Evolutionary conservation across 2,888 invertebrate species (phyloP).

Genomic region (Caenorhabditis sulstoni): DNA sequence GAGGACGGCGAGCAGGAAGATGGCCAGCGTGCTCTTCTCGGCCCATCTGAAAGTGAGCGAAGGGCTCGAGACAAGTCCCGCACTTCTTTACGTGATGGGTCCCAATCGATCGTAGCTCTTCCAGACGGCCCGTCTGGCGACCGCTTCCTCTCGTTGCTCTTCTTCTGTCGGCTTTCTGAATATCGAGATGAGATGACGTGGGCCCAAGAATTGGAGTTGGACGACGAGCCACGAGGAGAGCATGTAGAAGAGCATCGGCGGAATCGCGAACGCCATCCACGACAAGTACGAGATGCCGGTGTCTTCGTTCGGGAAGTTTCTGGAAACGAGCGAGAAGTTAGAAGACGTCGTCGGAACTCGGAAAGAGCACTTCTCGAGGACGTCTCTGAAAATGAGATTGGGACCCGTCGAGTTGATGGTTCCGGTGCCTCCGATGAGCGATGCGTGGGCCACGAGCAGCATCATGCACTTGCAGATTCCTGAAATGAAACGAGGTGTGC

Average conservation of each 20-base stretch:
- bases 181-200: slow-evolving; percentile 58
- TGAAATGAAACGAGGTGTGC: no score
- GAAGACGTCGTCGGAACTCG: background rate
- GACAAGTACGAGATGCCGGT: slow-evolving; percentile 70
- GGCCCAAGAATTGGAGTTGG: slow-evolving; percentile 70
- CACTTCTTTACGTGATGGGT: slow-evolving; percentile 70
- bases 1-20: slow-evolving; percentile 66
- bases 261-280: slow-evolving; percentile 74
- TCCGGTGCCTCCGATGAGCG: slow-evolving; percentile 73
- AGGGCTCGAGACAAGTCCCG: no score
- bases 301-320: slow-evolving; percentile 67
- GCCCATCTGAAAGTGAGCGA: slow-evolving; percentile 67
- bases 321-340: slow-evolving; percentile 19
- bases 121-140: slow-evolving; percentile 61
- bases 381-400: slow-evolving; percentile 68
- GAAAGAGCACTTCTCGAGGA: slow-evolving; percentile 57
- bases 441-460: slow-evolving; percentile 73
- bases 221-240: slow-evolving; percentile 72
- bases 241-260: slow-evolving; percentile 73
- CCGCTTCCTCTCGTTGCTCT: slow-evolving; percentile 61
- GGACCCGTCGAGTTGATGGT: slow-evolving; percentile 74
- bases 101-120: slow-evolving; percentile 67
- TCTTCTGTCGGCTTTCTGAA: slow-evolving; percentile 63
- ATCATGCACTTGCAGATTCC: slow-evolving; percentile 72
- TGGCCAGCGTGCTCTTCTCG: slow-evolving; percentile 66